Percentiles rank a stretch among this genome's conserved stretches.
Conservation (phyloP, 2,888 invertebrate genomes). For the Erebia aethiops region DNA sequence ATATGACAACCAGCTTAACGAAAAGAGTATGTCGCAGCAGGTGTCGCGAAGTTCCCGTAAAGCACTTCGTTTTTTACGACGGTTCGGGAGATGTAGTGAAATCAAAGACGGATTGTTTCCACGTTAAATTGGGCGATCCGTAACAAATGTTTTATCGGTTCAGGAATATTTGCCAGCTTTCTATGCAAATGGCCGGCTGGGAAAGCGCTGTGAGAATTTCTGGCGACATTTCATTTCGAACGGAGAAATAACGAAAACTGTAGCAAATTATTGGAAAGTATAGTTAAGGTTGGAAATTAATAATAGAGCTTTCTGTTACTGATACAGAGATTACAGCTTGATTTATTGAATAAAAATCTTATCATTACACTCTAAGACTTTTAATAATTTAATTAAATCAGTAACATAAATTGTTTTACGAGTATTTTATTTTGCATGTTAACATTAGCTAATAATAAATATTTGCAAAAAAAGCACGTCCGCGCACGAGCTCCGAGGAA, state of each 20-base stretch:
- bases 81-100: slow-evolving; percentile 26
- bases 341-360: too few relatives aligned
- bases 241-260: neutral
- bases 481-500: too few relatives aligned
- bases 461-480: too few relatives aligned
- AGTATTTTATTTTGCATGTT: too few relatives aligned
- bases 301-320: neutral
- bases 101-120: slow-evolving; percentile 27
- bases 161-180: slow-evolving; percentile 10
- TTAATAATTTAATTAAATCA: too few relatives aligned
- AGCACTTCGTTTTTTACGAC: slow-evolving; percentile 27
- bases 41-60: slow-evolving; percentile 33
- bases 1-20: too few relatives aligned
- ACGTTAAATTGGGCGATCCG: slow-evolving; percentile 20
- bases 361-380: too few relatives aligned
- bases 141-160: slow-evolving; percentile 25
- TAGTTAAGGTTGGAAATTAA: neutral
- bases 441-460: too few relatives aligned
- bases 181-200: slow-evolving; percentile 16
- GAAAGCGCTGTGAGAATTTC: neutral
- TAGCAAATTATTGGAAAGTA: neutral
- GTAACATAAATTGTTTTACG: too few relatives aligned
- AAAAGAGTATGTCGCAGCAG: slow-evolving; percentile 2
- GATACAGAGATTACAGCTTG: too few relatives aligned
- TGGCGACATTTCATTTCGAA: neutral